phyloP scores from a whole-genome alignment of 2,888 invertebrate genomes.

The Athalia cordata region DNA sequence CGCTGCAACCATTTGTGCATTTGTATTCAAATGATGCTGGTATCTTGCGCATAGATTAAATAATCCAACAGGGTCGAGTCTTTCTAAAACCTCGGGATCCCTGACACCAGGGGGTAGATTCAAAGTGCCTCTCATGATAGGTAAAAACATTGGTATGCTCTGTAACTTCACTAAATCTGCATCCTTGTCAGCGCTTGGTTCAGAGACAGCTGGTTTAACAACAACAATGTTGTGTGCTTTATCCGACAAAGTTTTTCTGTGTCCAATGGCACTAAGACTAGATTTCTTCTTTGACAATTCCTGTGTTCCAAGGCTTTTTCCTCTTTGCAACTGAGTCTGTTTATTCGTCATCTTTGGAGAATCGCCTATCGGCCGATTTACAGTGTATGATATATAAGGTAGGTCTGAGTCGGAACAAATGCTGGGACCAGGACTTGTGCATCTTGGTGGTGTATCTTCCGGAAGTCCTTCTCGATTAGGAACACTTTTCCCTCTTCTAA shows the following conservation, averaged over 20 bases:
- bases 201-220: slow-evolving; percentile 80
- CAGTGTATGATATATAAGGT: slow-evolving; percentile 93
- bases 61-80: slow-evolving; percentile 81
- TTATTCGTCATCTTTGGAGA: slow-evolving; percentile 87
- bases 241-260: slow-evolving; percentile 60
- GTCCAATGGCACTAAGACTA: slow-evolving; percentile 56
- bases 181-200: slow-evolving; percentile 82
- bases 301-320: slow-evolving; percentile 64
- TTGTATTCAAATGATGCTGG: slow-evolving; percentile 89
- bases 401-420: slow-evolving; percentile 92
- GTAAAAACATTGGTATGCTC: slow-evolving; percentile 93
- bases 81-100: slow-evolving; percentile 91
- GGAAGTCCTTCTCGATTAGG: slow-evolving; percentile 67
- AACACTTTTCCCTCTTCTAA: slow-evolving; percentile 70
- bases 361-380: slow-evolving; percentile 92
- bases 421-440: slow-evolving; percentile 90
- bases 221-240: slow-evolving; percentile 86
- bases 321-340: slow-evolving; percentile 69
- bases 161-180: slow-evolving; percentile 83
- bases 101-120: slow-evolving; percentile 87
- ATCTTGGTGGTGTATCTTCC: slow-evolving; percentile 78
- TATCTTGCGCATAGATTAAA: slow-evolving; percentile 86
- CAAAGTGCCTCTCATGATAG: slow-evolving; percentile 92
- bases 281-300: slow-evolving; percentile 66
- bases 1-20: slow-evolving; percentile 87